phyloP scores from a whole-genome alignment of 2,113 vertebrate genomes.

The Origma solitaria region DNA sequence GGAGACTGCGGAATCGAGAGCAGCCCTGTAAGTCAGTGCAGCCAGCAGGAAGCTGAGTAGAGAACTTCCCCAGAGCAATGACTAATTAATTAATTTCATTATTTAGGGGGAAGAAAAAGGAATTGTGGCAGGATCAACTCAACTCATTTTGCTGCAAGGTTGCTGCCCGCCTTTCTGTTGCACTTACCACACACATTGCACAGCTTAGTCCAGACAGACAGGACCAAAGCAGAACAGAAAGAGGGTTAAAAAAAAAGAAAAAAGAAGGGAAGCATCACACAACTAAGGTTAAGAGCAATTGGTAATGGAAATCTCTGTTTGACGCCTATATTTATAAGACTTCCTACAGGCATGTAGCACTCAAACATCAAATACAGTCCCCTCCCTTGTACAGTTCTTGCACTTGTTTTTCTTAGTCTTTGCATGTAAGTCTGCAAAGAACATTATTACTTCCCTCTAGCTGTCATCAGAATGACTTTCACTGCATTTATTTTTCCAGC shows the following conservation, averaged over 20 bases:
- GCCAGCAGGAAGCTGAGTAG: neutral
- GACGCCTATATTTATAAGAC: neutral
- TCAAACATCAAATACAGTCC: neutral
- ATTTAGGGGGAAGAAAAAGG: neutral
- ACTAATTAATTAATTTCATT: neutral
- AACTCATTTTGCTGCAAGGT: neutral
- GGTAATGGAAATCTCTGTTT: neutral
- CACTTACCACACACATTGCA: fast-evolving
- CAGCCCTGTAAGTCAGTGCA: neutral
- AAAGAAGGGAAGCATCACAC: neutral
- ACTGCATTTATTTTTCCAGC: neutral
- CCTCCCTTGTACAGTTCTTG: neutral
- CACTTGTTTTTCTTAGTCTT: neutral
- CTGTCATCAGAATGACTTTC: slow-evolving; percentile 7
- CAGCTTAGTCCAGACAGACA: neutral
- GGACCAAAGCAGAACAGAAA: neutral
- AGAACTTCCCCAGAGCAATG: neutral
- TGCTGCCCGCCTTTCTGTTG: neutral
- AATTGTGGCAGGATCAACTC: neutral
- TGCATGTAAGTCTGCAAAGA: neutral
- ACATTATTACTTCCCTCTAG: neutral
- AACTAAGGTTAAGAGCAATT: neutral
- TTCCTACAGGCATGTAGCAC: neutral
- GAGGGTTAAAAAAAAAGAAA: neutral
- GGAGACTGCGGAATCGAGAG: fast-evolving